Percentiles rank a stretch among this genome's conserved stretches.
These are phyloP conservation scores for Cosmopolites sordidus DNA, from an alignment of 2,888 invertebrate genomes.

Conservation along the genomic window DNA sequence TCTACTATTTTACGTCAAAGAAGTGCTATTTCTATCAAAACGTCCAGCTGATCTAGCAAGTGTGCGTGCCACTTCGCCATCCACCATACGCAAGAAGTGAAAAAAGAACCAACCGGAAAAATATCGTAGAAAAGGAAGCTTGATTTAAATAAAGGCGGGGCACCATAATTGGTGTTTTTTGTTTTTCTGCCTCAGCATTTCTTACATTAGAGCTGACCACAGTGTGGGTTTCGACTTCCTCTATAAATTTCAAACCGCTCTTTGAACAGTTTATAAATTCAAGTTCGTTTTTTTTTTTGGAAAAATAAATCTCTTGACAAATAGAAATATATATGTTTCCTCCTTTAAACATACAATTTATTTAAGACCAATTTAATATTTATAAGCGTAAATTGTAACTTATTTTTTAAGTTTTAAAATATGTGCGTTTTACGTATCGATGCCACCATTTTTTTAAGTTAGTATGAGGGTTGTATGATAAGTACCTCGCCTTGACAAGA, in stretches of 20 bases:
- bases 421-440: no score
- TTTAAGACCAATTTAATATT: no score
- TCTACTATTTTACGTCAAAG: slow-evolving; percentile 1
- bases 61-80: slow-evolving; percentile 1
- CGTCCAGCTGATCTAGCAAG: slow-evolving; percentile 1
- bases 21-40: slow-evolving; percentile 2
- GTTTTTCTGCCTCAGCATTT: slow-evolving; percentile 11
- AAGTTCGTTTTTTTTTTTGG: no score
- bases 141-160: slow-evolving; percentile 23
- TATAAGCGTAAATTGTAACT: no score
- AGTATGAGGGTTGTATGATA: no score
- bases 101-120: slow-evolving; percentile 10
- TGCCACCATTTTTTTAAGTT: no score
- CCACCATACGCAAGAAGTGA: not conserved
- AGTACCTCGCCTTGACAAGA: no score
- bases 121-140: slow-evolving; percentile 12
- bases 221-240: slow-evolving; percentile 13
- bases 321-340: slow-evolving; percentile 7
- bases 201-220: slow-evolving; percentile 5
- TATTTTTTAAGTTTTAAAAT: no score
- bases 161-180: slow-evolving; percentile 15
- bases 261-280: slow-evolving; percentile 6
- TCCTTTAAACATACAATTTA: slow-evolving; percentile 2
- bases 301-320: slow-evolving; percentile 1
- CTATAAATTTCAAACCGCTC: slow-evolving; percentile 13